phyloP scores from a whole-genome alignment of 1,140 invertebrate genomes.

The Leptinotarsa defecta region DNA sequence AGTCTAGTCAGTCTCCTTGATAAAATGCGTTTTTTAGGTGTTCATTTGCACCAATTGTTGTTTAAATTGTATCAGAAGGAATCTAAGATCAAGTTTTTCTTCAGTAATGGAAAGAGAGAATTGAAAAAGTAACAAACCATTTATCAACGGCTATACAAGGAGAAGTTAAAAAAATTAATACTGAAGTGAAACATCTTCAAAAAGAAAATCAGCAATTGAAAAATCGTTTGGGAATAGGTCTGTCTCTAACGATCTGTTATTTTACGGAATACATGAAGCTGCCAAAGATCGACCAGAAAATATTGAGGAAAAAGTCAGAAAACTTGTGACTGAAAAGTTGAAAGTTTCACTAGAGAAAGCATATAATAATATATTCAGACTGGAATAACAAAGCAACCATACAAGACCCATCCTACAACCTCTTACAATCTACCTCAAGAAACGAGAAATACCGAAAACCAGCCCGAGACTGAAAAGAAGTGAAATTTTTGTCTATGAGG shows the following conservation, averaged over 20 bases:
- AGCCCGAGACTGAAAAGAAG: neutral
- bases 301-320: neutral
- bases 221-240: neutral
- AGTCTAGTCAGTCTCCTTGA: too few relatives aligned
- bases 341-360: neutral
- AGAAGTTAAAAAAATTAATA: slow-evolving; percentile 1
- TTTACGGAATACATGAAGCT: neutral
- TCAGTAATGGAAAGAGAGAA: neutral
- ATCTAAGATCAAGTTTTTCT: too few relatives aligned
- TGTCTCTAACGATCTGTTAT: neutral
- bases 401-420: neutral
- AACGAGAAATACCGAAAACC: neutral
- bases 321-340: neutral
- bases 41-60: too few relatives aligned
- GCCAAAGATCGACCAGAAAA: neutral
- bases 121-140: neutral
- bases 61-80: too few relatives aligned
- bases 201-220: slow-evolving; percentile 1
- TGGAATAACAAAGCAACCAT: neutral
- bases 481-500: neutral
- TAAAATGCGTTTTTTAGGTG: too few relatives aligned
- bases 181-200: neutral
- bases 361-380: neutral
- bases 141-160: neutral
- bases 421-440: neutral